These are phyloP conservation scores for Drosophila baimaii DNA, from an alignment of 1,140 invertebrate species.

Conservation along the genomic window DNA sequence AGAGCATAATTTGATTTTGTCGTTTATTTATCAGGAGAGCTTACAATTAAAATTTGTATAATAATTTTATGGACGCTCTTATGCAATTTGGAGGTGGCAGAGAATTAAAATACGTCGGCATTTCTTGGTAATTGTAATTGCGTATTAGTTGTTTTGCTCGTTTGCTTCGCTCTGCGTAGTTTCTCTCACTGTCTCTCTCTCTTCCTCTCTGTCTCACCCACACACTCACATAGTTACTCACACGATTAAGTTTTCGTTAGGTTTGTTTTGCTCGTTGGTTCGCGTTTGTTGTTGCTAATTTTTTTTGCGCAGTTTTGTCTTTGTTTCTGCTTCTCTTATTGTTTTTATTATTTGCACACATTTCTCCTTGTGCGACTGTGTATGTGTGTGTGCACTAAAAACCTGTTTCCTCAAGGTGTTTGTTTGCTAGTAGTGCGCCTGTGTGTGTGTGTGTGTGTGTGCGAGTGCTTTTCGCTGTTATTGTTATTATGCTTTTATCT, in stretches of 20 bases:
- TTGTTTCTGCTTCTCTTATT: conserved; percentile 15
- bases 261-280: conserved; percentile 74
- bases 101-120: conserved; percentile 20
- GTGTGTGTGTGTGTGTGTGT: conserved; percentile 1
- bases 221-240: conserved; percentile 9
- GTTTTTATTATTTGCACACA: conserved; percentile 54
- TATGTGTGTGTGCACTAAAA: conserved; percentile 52
- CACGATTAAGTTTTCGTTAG: conserved; percentile 36
- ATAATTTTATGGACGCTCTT: conserved; percentile 18
- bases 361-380: conserved; percentile 45
- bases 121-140: conserved; percentile 56
- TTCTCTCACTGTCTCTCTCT: conserved; percentile 26
- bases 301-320: conserved; percentile 55
- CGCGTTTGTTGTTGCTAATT: conserved; percentile 53
- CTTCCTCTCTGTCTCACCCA: neutral
- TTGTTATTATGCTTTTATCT: conserved; percentile 43
- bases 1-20: conserved; percentile 3
- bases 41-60: conserved; percentile 13
- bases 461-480: conserved; percentile 17
- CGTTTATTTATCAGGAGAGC: conserved; percentile 1
- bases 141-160: conserved; percentile 80
- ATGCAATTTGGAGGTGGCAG: conserved; percentile 22
- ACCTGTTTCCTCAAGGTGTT: conserved; percentile 65
- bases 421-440: conserved; percentile 17
- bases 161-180: conserved; percentile 70